Evolutionary conservation across 1,140 invertebrate species (phyloP).

Genomic region (Habropoda laboriosa): DNA sequence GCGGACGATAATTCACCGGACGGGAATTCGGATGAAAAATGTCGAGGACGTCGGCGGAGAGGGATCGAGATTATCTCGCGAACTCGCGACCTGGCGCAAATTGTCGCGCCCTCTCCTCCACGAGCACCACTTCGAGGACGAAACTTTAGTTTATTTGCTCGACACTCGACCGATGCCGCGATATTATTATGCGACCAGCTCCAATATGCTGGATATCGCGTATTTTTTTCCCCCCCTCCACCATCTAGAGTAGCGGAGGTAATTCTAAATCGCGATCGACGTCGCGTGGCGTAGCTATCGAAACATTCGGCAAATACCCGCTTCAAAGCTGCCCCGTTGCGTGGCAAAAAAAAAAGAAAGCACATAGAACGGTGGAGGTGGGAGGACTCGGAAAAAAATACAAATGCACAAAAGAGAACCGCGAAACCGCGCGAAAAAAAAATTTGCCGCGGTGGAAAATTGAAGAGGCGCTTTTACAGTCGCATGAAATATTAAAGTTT

Average conservation of each 20-base stretch:
- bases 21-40: conserved; percentile 19
- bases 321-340: not conserved
- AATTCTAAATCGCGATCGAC: not conserved
- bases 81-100: not conserved
- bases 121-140: not conserved
- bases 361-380: not conserved
- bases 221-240: no score
- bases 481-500: conserved; percentile 37
- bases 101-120: not conserved
- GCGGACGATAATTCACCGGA: conserved; percentile 39
- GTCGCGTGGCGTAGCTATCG: not conserved
- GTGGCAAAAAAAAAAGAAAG: not conserved
- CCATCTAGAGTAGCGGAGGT: no score
- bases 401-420: not conserved
- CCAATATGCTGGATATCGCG: no score
- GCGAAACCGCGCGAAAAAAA: not conserved
- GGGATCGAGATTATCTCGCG: not conserved
- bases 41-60: not conserved
- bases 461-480: not conserved
- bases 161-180: not conserved
- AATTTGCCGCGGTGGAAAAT: conserved; percentile 9
- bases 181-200: conserved; percentile 17
- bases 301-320: not conserved
- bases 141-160: conserved; percentile 27
- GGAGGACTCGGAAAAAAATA: no score